Evolutionary conservation across 2,113 vertebrate species (phyloP).

Genomic region (Sander vitreus): DNA sequence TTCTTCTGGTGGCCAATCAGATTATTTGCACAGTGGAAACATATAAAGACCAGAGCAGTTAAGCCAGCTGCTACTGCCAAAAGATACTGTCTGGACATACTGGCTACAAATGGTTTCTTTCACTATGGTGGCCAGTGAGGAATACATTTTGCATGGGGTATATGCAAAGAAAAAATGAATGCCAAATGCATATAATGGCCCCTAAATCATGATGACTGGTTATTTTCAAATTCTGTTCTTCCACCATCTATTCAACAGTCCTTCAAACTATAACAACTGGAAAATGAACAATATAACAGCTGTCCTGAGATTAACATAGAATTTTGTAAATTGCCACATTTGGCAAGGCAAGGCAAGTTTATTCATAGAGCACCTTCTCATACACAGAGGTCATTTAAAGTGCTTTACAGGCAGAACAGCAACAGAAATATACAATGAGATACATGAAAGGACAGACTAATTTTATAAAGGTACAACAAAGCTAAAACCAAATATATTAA

Average conservation of each 20-base stretch:
- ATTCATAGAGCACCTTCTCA: no score
- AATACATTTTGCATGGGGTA: slow-evolving; percentile 48
- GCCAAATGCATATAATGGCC: slow-evolving; percentile 44
- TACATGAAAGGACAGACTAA: no score
- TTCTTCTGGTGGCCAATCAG: slow-evolving; percentile 82
- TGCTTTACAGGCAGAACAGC: no score
- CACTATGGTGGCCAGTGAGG: slow-evolving; percentile 63
- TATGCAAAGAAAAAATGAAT: slow-evolving; percentile 21
- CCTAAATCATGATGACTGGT: slow-evolving; percentile 36
- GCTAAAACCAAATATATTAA: no score
- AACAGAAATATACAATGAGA: no score
- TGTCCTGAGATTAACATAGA: not conserved
- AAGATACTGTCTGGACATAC: slow-evolving; percentile 83
- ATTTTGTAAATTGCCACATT: not conserved
- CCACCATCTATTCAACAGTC: slow-evolving; percentile 8
- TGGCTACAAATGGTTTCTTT: slow-evolving; percentile 69
- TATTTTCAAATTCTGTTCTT: slow-evolving; percentile 62
- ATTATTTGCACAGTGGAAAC: slow-evolving; percentile 81
- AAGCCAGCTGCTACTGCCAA: slow-evolving; percentile 78
- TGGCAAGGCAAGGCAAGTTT: no score
- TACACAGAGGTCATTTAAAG: no score
- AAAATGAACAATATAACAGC: not conserved
- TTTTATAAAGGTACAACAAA: no score
- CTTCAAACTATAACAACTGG: not conserved
- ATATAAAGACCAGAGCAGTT: slow-evolving; percentile 80